Percentiles rank a stretch among this genome's conserved stretches.
Evolutionary conservation across 2,888 invertebrate genomes (phyloP).

Genomic region (Callimorpha dominula): DNA sequence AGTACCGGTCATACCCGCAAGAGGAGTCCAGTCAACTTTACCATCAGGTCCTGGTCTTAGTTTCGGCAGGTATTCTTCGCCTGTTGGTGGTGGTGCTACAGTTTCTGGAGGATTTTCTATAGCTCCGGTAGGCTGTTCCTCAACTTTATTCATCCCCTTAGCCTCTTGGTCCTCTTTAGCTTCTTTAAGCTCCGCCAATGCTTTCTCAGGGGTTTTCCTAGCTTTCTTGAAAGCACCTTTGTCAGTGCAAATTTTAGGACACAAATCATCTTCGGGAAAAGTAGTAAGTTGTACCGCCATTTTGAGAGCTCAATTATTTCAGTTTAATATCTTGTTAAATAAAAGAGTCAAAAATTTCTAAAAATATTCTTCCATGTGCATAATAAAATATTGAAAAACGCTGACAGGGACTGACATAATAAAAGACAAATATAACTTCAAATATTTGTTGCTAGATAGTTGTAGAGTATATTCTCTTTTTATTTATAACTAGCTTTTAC

Average conservation of each 20-base stretch:
- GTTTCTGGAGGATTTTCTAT: constrained; percentile 37
- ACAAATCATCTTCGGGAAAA: constrained; percentile 70
- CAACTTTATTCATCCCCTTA: background rate
- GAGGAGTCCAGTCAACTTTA: constrained; percentile 90
- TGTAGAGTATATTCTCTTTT: too few species aligned
- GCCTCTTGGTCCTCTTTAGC: constrained; percentile 39
- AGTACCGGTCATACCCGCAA: constrained; percentile 90
- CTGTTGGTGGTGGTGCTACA: constrained; percentile 41
- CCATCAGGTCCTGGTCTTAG: constrained; percentile 90
- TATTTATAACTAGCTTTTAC: too few species aligned
- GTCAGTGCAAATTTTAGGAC: constrained; percentile 72
- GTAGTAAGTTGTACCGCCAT: constrained; percentile 52
- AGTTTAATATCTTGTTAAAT: background rate
- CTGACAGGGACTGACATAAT: too few species aligned
- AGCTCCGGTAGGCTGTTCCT: background rate
- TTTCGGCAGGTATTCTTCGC: constrained; percentile 66
- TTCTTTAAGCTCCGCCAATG: constrained; percentile 52
- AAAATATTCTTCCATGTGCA: background rate
- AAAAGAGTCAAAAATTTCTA: background rate
- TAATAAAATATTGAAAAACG: too few species aligned
- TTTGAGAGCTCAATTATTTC: background rate
- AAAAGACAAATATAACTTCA: too few species aligned
- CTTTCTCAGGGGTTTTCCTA: constrained; percentile 58
- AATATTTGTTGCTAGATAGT: too few species aligned
- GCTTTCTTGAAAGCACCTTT: constrained; percentile 76